Evolutionary conservation across 2,888 invertebrate genomes (phyloP).

Genomic region (Julus scanicus): DNA sequence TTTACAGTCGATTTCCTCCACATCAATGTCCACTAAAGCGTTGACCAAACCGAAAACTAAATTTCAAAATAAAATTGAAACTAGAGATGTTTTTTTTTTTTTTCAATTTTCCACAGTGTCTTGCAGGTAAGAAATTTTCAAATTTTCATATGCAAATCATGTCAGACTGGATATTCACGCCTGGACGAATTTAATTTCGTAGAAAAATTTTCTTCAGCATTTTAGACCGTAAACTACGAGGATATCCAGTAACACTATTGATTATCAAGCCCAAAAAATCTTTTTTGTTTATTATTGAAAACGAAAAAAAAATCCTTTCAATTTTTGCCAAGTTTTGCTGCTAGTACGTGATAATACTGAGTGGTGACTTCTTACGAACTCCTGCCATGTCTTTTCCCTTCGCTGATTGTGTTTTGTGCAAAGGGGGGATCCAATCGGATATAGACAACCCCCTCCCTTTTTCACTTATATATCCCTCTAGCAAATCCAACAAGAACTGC

Average conservation of each 20-base stretch:
- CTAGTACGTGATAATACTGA: conserved; percentile 28
- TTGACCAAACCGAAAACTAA: background rate
- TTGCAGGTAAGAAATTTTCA: background rate
- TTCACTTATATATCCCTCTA: background rate
- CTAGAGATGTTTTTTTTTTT: background rate
- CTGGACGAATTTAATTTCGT: background rate
- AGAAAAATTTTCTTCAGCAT: background rate
- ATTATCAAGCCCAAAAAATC: background rate
- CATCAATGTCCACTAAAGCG: background rate
- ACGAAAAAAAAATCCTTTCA: conserved; percentile 4
- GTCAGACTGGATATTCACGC: background rate
- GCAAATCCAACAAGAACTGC: conserved; percentile 28
- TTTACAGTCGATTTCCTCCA: background rate
- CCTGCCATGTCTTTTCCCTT: conserved; percentile 28
- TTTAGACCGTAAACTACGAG: background rate
- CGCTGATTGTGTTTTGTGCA: conserved; percentile 4
- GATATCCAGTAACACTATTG: background rate
- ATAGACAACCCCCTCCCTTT: background rate
- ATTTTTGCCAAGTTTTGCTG: background rate
- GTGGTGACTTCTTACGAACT: conserved; percentile 37
- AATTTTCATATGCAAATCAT: conserved; percentile 26
- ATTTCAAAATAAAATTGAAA: background rate
- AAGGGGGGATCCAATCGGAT: conserved; percentile 13
- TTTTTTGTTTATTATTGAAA: conserved; percentile 36
- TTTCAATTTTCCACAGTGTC: background rate